These are phyloP conservation scores for Parapsyche elsis DNA, from an alignment of 1,140 invertebrate genomes.

Conservation along the genomic window DNA sequence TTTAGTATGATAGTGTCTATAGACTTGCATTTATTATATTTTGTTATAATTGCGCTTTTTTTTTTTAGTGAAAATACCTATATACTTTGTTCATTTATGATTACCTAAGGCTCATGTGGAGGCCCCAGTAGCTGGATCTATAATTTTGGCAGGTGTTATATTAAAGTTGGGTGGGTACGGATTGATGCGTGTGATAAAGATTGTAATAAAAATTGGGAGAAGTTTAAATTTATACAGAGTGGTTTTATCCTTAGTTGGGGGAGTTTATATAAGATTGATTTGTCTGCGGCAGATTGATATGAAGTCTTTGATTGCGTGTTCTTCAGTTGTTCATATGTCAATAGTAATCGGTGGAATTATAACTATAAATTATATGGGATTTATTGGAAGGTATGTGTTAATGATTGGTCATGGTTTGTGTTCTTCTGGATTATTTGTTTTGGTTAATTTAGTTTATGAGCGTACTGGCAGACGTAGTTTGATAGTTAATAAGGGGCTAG, in stretches of 20 bases:
- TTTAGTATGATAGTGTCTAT: too few species aligned
- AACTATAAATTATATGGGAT: too few species aligned
- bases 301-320: neutral
- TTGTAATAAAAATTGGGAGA: slow-evolving; percentile 62
- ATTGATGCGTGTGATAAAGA: slow-evolving; percentile 67
- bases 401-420: slow-evolving; percentile 74
- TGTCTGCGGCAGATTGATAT: neutral
- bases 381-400: too few species aligned
- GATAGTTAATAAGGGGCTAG: slow-evolving; percentile 63
- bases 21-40: too few species aligned
- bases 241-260: too few species aligned
- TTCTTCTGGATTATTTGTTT: slow-evolving; percentile 77
- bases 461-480: slow-evolving; percentile 63
- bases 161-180: slow-evolving; percentile 77
- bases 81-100: slow-evolving; percentile 77
- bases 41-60: too few species aligned
- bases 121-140: slow-evolving; percentile 75
- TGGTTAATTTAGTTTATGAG: slow-evolving; percentile 74
- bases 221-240: slow-evolving; percentile 72
- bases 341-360: neutral
- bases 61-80: slow-evolving; percentile 78
- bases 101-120: slow-evolving; percentile 80
- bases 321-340: neutral
- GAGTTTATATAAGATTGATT: neutral
- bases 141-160: slow-evolving; percentile 77